These are phyloP conservation scores for Cheilosia grossa DNA, from an alignment of 2,888 invertebrate genomes.

Conservation along the genomic window DNA sequence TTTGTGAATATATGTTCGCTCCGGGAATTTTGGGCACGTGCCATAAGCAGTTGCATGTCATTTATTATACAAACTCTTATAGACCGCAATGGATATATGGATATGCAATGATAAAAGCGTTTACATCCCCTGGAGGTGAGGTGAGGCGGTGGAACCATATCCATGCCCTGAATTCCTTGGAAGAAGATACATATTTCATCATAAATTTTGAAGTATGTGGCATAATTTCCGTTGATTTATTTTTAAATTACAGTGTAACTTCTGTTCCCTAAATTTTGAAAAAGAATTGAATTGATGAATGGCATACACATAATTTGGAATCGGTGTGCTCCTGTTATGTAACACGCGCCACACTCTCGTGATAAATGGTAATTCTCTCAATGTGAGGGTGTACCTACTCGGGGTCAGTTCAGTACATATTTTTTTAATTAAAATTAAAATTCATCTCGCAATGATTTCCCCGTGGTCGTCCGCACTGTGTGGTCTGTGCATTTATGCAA, in stretches of 20 bases:
- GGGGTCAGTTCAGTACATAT: neutral
- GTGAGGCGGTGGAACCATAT: neutral
- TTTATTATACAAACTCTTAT: slow-evolving; percentile 30
- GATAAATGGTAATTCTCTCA: slow-evolving; percentile 33
- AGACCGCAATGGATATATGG: neutral
- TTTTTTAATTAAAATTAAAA: slow-evolving; percentile 64
- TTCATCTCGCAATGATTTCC: slow-evolving; percentile 32
- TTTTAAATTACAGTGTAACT: slow-evolving; percentile 31
- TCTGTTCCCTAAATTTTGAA: neutral
- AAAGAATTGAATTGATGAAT: slow-evolving; percentile 20
- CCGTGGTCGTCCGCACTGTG: neutral
- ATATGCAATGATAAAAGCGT: slow-evolving; percentile 4
- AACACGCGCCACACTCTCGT: slow-evolving; percentile 8
- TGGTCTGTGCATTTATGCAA: slow-evolving; percentile 41
- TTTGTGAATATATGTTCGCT: neutral
- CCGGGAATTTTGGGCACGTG: slow-evolving; percentile 62
- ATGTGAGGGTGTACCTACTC: neutral
- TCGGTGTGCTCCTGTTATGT: neutral
- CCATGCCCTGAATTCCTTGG: slow-evolving; percentile 7
- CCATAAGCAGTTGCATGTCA: slow-evolving; percentile 61
- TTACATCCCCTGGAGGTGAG: slow-evolving; percentile 6
- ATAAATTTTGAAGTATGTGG: slow-evolving; percentile 60
- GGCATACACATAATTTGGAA: neutral
- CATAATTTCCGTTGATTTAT: slow-evolving; percentile 48
- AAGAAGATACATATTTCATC: slow-evolving; percentile 4